phyloP scores from a whole-genome alignment of 2,888 invertebrate genomes.

The Amitus sp. region DNA sequence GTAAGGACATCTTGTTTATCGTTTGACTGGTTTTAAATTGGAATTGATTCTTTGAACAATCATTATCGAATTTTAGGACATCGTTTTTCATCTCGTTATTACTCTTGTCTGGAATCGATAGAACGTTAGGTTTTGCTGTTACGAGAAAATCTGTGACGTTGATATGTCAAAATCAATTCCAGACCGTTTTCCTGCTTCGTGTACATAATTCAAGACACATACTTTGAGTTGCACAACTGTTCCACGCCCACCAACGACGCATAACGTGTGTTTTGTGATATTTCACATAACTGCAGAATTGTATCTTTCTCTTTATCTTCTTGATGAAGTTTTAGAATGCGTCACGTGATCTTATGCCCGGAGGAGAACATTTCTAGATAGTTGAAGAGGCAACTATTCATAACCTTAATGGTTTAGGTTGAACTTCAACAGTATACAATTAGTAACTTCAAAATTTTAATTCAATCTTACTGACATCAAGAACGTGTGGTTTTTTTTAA shows the following conservation, averaged over 20 bases:
- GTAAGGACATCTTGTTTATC: not conserved
- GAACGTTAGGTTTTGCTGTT: not conserved
- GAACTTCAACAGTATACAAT: too few relatives aligned
- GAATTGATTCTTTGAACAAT: too few relatives aligned
- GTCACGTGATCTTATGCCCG: too few relatives aligned
- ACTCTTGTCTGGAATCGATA: slow-evolving; percentile 1
- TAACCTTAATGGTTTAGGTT: too few relatives aligned
- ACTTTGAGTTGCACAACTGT: too few relatives aligned
- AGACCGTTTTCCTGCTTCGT: slow-evolving; percentile 17
- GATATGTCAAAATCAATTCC: slow-evolving; percentile 20
- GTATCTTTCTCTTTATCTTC: slow-evolving; percentile 46
- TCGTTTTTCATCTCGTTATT: not conserved
- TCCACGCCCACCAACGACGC: too few relatives aligned
- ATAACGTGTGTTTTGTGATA: slow-evolving; percentile 23
- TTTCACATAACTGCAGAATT: slow-evolving; percentile 42
- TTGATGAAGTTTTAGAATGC: not conserved
- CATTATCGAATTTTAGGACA: not conserved
- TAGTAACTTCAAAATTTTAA: too few relatives aligned
- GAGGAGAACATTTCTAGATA: too few relatives aligned
- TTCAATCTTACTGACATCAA: too few relatives aligned
- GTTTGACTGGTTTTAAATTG: too few relatives aligned
- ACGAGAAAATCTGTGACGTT: slow-evolving; percentile 8
- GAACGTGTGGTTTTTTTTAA: too few relatives aligned
- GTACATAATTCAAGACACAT: too few relatives aligned
- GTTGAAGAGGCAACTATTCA: slow-evolving; percentile 39